phyloP scores from a whole-genome alignment of 2,888 invertebrate species.

The Rhaphigaster nebulosa region DNA sequence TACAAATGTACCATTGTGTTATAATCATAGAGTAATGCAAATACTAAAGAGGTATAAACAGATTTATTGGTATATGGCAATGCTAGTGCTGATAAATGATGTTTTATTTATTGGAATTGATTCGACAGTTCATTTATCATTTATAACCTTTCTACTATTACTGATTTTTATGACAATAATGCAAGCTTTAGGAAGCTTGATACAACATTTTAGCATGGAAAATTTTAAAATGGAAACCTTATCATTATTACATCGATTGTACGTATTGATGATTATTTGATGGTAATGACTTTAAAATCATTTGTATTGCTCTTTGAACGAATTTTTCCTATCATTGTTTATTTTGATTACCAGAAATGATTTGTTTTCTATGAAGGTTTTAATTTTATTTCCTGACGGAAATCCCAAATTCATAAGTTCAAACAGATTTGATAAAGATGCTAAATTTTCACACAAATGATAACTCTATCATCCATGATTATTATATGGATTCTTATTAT shows the following conservation, averaged over 20 bases:
- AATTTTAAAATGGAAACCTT: not conserved
- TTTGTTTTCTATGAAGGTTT: not conserved
- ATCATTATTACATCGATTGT: not conserved
- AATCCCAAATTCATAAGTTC: too few species aligned
- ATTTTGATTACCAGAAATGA: not conserved
- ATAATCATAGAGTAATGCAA: not conserved
- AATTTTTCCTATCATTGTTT: too few species aligned
- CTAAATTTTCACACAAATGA: too few species aligned
- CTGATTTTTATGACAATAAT: not conserved
- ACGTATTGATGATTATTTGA: not conserved
- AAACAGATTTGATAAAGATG: too few species aligned
- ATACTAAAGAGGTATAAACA: not conserved
- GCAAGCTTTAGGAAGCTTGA: not conserved
- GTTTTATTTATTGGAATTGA: not conserved
- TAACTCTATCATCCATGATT: too few species aligned
- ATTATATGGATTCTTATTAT: too few species aligned
- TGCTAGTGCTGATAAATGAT: not conserved
- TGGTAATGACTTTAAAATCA: too few species aligned
- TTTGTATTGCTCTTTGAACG: too few species aligned
- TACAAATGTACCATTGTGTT: not conserved
- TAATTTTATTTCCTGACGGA: too few species aligned
- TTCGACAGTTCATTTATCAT: conserved; percentile 1
- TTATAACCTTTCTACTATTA: not conserved
- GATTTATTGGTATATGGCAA: not conserved
- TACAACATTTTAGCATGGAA: not conserved